Base-by-base conservation (phyloP, 1,140 invertebrate genomes). In the Apis mellifera region DNA sequence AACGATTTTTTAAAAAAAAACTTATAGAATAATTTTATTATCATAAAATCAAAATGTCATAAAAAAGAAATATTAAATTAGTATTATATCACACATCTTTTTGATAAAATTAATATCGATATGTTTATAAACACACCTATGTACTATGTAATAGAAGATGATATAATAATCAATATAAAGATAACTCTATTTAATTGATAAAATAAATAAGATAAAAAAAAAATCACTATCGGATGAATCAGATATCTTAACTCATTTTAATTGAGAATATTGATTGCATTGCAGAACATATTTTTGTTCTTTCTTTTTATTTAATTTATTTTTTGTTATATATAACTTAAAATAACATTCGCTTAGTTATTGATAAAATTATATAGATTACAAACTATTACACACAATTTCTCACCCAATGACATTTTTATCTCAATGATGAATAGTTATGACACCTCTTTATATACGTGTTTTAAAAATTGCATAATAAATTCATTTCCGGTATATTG, bases 91-190 rank as follows among this genome's bases (percentile, higher is more conserved):
- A 19, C 1, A 13, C 9, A 8, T 8, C 11, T 19, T 4, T 54
- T 17, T 11, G 17, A 19, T 32, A 48, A 15, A 54, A 42, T 19
- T 71, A 4, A 19, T n/a, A 64, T 1, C 9, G 11, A 1, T 7
- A 32, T 62, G 48, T 78, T 70, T 62, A 11, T 60, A 78, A 54
- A 71, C 9, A 78, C 21, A 32, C 54, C 23, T 13, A 5, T 21
- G 2, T 59, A 23, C 9, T 72, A 52, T 64, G 50, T n/a, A 15
- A 50, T 19, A 23, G 19, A 9, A 8, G 23, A 11, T 52, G 4
- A 42, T 42, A 42, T 42, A 42, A 42, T 42, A 42, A 42, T 42
- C 5, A 42, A 52, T 48, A 54, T 78, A 54, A 71, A 3, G 7
- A 21, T 48, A 68, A 19, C 9, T 48, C 7, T n/a, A 62, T 12